These are phyloP conservation scores for Chironomus tepperi DNA, from an alignment of 1,140 invertebrate genomes.

Conservation along the genomic window DNA sequence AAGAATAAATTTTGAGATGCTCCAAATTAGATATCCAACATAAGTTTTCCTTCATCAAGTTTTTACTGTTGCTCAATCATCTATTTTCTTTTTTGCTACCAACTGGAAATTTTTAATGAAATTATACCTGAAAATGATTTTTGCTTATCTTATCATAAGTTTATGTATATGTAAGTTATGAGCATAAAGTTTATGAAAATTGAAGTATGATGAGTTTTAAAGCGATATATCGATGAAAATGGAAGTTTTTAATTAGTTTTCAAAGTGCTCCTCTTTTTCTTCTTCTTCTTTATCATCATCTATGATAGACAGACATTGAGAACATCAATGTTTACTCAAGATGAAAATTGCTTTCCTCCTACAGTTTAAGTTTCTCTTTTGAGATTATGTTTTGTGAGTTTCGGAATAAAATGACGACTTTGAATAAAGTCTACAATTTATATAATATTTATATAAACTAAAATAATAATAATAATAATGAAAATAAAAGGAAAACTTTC, in stretches of 20 bases:
- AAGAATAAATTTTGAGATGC: too few relatives aligned
- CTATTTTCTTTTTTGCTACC: background rate
- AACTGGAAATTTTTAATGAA: background rate
- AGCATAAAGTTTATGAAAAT: background rate
- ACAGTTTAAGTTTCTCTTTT: background rate
- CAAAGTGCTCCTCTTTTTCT: background rate
- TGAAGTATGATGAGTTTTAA: conserved; percentile 13
- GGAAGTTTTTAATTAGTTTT: conserved; percentile 8
- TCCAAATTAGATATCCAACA: too few relatives aligned
- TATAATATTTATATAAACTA: too few relatives aligned
- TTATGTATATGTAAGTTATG: background rate
- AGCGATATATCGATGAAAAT: background rate
- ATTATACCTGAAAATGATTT: background rate
- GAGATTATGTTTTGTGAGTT: too few relatives aligned
- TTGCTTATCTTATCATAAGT: background rate
- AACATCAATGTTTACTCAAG: background rate
- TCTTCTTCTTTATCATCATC: background rate
- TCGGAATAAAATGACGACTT: too few relatives aligned
- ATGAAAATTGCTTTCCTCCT: background rate
- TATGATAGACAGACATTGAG: background rate
- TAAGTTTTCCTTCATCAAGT: too few relatives aligned
- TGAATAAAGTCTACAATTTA: too few relatives aligned
- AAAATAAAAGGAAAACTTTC: background rate
- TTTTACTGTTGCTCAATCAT: background rate
- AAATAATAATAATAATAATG: background rate